Conservation (phyloP, 53 echinoderm and acorn worm genomes). For the Actinopyga echinites region DNA sequence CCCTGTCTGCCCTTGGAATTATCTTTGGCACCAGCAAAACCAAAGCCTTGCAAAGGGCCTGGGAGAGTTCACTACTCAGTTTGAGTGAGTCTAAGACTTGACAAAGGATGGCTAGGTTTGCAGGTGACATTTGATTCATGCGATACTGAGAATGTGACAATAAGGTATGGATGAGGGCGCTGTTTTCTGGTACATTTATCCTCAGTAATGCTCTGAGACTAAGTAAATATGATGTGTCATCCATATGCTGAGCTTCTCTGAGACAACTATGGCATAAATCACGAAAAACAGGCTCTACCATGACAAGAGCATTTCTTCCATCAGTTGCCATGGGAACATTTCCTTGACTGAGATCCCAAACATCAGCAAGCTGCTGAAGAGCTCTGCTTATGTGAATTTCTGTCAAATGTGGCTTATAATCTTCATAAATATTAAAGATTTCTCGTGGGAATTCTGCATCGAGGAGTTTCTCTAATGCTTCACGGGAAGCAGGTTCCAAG, state of each 20-base stretch:
- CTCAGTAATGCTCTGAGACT: constrained; percentile 43
- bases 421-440: constrained; percentile 14
- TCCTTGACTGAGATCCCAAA: constrained; percentile 1
- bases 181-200: constrained; percentile 51
- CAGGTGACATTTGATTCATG: constrained; percentile 43
- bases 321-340: constrained; percentile 1
- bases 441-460: constrained; percentile 31
- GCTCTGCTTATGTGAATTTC: constrained; percentile 62
- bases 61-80: constrained; percentile 21
- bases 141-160: constrained; percentile 48
- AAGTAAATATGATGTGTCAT: constrained; percentile 33
- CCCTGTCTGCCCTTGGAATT: neutral
- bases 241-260: constrained; percentile 55
- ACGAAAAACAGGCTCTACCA: constrained; percentile 33
- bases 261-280: constrained; percentile 51
- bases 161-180: constrained; percentile 51
- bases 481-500: constrained; percentile 12
- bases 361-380: constrained; percentile 52
- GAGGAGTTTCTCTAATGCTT: constrained; percentile 33
- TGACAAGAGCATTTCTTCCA: constrained; percentile 10
- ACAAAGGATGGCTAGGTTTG: constrained; percentile 36
- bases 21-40: constrained; percentile 32
- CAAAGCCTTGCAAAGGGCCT: constrained; percentile 49
- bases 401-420: constrained; percentile 12
- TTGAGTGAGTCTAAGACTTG: constrained; percentile 21